Conservation (phyloP, 2,888 invertebrate genomes). For the Eupithecia vulgata region DNA sequence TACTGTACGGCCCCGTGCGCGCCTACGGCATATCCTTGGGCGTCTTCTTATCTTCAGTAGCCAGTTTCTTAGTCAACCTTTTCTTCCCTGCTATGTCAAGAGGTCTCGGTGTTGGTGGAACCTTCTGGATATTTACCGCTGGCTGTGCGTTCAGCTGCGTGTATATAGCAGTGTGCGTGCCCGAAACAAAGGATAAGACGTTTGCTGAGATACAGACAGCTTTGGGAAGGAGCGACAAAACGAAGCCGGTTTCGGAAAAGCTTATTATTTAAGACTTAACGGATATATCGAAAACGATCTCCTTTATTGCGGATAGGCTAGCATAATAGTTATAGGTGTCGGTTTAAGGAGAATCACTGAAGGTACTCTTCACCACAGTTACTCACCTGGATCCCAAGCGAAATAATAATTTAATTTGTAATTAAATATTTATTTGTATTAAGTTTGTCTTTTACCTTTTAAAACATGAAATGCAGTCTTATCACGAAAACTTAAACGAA, state of each 20-base stretch:
- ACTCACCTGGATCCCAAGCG: neutral
- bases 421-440: neutral
- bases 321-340: neutral
- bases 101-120: conserved; percentile 19
- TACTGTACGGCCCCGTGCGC: conserved; percentile 48
- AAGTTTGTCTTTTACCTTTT: neutral
- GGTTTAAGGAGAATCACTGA: neutral
- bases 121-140: conserved; percentile 26
- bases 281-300: neutral
- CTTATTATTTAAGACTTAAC: neutral
- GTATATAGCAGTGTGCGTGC: conserved; percentile 21
- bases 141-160: conserved; percentile 10
- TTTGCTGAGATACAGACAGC: conserved; percentile 32
- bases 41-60: neutral
- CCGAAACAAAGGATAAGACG: conserved; percentile 28
- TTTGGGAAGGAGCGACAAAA: conserved; percentile 13
- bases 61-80: conserved; percentile 12
- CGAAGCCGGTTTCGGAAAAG: conserved; percentile 7
- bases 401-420: neutral
- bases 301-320: neutral
- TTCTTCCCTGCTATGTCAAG: conserved; percentile 26
- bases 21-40: conserved; percentile 37
- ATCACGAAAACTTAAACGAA: neutral
- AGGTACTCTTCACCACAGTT: too few relatives aligned
- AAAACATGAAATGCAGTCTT: neutral